Percentiles rank a stretch among this genome's conserved stretches.
phyloP scores from a whole-genome alignment of 1,140 invertebrate genomes.

The Neocloeon triangulifer region DNA sequence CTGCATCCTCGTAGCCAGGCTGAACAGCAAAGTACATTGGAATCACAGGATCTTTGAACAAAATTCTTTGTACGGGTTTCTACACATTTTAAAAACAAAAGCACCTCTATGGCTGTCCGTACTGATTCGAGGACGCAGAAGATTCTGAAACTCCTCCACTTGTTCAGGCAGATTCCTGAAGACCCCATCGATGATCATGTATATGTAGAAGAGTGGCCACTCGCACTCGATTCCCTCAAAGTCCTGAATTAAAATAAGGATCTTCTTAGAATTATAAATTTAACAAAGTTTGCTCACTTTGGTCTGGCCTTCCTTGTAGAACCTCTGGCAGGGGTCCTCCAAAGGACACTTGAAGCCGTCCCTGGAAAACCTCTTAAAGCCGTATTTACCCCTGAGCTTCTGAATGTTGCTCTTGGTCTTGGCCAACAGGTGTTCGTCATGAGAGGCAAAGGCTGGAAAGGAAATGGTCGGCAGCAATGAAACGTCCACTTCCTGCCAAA shows the following conservation, averaged over 20 bases:
- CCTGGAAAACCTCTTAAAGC: constrained; percentile 84
- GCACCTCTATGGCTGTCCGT: constrained; percentile 57
- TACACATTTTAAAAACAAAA: neutral
- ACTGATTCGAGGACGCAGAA: constrained; percentile 51
- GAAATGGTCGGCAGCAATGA: constrained; percentile 78
- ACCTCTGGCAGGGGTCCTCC: constrained; percentile 57
- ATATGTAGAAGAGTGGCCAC: constrained; percentile 92
- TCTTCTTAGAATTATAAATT: neutral
- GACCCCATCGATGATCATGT: constrained; percentile 89
- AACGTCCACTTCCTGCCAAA: constrained; percentile 58
- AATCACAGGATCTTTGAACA: constrained; percentile 67
- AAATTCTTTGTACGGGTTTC: neutral
- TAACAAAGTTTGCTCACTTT: constrained; percentile 34
- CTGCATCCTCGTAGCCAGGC: constrained; percentile 49
- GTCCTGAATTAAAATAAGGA: constrained; percentile 28
- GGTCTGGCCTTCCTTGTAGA: constrained; percentile 43
- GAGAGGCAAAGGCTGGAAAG: constrained; percentile 94
- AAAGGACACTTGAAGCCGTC: constrained; percentile 84
- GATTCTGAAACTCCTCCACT: constrained; percentile 73
- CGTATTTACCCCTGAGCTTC: constrained; percentile 71
- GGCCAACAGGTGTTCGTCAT: constrained; percentile 70
- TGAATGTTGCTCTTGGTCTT: constrained; percentile 77
- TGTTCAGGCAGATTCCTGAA: constrained; percentile 75
- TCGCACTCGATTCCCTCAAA: constrained; percentile 95
- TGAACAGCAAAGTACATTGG: constrained; percentile 83